These are phyloP conservation scores for Champsocephalus esox DNA, from an alignment of 2,797 vertebrate genomes.

Conservation along the genomic window DNA sequence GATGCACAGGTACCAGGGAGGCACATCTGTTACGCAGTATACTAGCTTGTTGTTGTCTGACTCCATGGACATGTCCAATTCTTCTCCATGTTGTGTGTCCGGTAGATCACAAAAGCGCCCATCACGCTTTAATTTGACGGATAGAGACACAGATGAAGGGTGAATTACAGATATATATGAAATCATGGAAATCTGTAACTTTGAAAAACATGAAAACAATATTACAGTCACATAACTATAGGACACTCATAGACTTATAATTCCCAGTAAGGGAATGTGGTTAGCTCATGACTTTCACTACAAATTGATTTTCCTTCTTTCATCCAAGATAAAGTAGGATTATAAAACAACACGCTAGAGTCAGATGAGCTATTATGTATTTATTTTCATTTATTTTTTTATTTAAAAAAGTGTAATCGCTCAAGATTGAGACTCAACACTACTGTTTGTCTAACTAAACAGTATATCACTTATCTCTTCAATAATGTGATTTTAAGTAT, in stretches of 20 bases:
- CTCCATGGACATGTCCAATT: slow-evolving; percentile 35
- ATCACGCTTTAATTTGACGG: slow-evolving; percentile 75
- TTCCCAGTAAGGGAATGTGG: not conserved
- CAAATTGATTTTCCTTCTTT: not conserved
- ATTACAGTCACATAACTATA: not conserved
- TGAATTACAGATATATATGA: not conserved
- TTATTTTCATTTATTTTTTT: too few species aligned
- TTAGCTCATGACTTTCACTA: not conserved
- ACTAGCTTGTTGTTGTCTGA: slow-evolving; percentile 79
- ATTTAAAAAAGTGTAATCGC: too few species aligned
- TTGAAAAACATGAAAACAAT: not conserved
- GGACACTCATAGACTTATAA: not conserved
- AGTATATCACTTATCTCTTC: not conserved
- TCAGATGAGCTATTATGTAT: not conserved
- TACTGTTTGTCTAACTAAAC: slow-evolving; percentile 15
- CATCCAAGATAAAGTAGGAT: not conserved
- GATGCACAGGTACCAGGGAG: slow-evolving; percentile 96
- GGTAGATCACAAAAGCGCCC: slow-evolving; percentile 76
- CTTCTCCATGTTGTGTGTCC: slow-evolving; percentile 38
- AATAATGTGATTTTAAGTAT: slow-evolving; percentile 24
- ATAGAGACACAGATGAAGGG: slow-evolving; percentile 13
- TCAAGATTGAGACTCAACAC: not conserved
- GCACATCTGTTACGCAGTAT: slow-evolving; percentile 89
- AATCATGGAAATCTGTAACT: not conserved
- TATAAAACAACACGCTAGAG: not conserved